Evolutionary conservation across 2,797 vertebrate species (phyloP), one percentile per base, ranked within the genome.

Genomic region (Intellagama lesueurii): DNA sequence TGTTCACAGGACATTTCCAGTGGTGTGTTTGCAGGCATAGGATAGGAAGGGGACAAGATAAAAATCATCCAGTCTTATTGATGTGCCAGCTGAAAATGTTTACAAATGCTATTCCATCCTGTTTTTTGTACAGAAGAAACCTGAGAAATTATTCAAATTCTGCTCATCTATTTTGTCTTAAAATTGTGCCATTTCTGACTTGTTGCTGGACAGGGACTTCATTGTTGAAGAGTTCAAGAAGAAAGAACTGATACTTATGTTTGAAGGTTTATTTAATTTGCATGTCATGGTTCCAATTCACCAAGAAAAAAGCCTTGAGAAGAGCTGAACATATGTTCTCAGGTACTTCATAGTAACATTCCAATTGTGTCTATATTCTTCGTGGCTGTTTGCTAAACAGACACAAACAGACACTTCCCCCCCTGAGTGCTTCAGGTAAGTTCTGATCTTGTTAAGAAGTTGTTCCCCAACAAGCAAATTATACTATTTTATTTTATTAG

Each of bases 281-380:
- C 19, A 32, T 84, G 49, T 26, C 44, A 72, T 56, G 47, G 70
- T 70, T 83, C 66, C 49, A n/a, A 83, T 14, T 83, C 82, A 47
- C 81, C 66, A 83, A 70, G 28, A 68, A 83, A 79, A 22, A 78
- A 83, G 26, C 44, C 66, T 83, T 68, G 26, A 84, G 44, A 84
- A 73, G 30, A 73, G 83, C 5, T 52, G 47, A 52, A 73, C 47
- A 84, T 70, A 69, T 84, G 47, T 84, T 70, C 47, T 73, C 47
- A 73, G 47, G 26, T 52, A 72, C 47, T 22, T 84, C 64, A 82
- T 28, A 66, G 47, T 73, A 73, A 30, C 47, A 69, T 49, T 83
- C 72, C 47, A 52, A 52, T 72, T 84, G 52, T 47, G 19, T 77
- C 76, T 47, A 28, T 81, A 17, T 81, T 60, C n/a, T 52, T 72